These are phyloP conservation scores for Macrosiphum euphorbiae DNA, from an alignment of 2,888 invertebrate genomes.

Conservation along the genomic window DNA sequence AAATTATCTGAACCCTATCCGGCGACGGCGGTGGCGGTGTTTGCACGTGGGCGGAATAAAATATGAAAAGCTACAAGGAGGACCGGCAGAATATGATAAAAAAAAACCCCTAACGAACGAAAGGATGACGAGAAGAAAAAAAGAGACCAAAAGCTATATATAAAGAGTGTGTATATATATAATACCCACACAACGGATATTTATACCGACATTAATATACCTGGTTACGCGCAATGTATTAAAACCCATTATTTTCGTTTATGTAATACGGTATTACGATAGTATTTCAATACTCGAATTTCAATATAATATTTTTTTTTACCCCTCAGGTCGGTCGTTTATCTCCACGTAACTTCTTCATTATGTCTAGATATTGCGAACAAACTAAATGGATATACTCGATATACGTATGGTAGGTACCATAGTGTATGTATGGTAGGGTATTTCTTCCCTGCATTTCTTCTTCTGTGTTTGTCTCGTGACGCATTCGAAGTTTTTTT, in stretches of 20 bases:
- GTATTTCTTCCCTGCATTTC: not conserved
- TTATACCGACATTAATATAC: slow-evolving; percentile 57
- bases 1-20: slow-evolving; percentile 35
- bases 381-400: slow-evolving; percentile 1
- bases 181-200: not conserved
- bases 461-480: not conserved
- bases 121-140: not conserved
- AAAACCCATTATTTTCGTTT: slow-evolving; percentile 58
- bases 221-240: slow-evolving; percentile 18
- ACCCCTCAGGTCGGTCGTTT: not conserved
- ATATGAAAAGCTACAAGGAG: slow-evolving; percentile 25
- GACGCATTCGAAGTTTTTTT: not conserved
- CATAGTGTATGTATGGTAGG: too few relatives aligned
- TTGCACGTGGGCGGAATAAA: not conserved
- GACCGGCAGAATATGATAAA: slow-evolving; percentile 21
- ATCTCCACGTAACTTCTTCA: slow-evolving; percentile 22
- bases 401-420: not conserved
- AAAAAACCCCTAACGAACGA: not conserved
- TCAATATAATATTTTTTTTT: slow-evolving; percentile 15
- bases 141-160: slow-evolving; percentile 37
- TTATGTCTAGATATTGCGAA: not conserved
- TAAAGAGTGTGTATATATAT: not conserved
- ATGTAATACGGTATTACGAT: not conserved
- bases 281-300: slow-evolving; percentile 40
- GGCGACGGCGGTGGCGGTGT: not conserved